Percentiles rank a stretch among this genome's conserved stretches.
Evolutionary conservation across 30 jellyfish, hydroid and myxozoan species (phyloP).

Genomic region (Catostylus mosaicus): DNA sequence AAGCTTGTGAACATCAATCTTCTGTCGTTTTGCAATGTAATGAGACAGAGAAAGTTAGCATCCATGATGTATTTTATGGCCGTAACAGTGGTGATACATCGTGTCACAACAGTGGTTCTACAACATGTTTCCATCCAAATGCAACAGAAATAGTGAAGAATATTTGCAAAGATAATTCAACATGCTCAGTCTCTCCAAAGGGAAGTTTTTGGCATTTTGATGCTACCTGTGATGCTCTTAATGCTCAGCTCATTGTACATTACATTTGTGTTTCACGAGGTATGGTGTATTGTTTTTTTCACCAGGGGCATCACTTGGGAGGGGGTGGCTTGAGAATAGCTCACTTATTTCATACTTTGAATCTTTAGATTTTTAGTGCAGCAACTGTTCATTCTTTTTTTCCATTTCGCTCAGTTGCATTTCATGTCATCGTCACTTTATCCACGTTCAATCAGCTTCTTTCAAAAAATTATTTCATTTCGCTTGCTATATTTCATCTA

Average conservation of each 20-base stretch:
- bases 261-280: slow-evolving; percentile 43
- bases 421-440: no score
- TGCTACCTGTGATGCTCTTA: slow-evolving; percentile 27
- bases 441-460: no score
- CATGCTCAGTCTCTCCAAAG: slow-evolving; percentile 23
- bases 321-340: no score
- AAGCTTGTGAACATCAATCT: slow-evolving; percentile 29
- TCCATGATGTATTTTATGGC: slow-evolving; percentile 58
- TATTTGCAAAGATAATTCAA: slow-evolving; percentile 40
- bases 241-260: slow-evolving; percentile 46
- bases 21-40: slow-evolving; percentile 29
- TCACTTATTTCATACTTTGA: no score
- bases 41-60: slow-evolving; percentile 19
- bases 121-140: slow-evolving; percentile 50
- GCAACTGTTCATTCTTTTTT: not conserved
- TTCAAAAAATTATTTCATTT: no score
- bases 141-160: slow-evolving; percentile 32
- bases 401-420: not conserved
- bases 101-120: slow-evolving; percentile 17
- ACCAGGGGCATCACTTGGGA: no score
- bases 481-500: no score
- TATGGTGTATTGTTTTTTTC: not conserved
- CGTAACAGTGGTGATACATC: slow-evolving; percentile 32
- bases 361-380: no score
- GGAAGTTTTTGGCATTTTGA: slow-evolving; percentile 45